Conservation (phyloP, 1,140 invertebrate genomes). For the Pseudachorutes palmiensis region DNA sequence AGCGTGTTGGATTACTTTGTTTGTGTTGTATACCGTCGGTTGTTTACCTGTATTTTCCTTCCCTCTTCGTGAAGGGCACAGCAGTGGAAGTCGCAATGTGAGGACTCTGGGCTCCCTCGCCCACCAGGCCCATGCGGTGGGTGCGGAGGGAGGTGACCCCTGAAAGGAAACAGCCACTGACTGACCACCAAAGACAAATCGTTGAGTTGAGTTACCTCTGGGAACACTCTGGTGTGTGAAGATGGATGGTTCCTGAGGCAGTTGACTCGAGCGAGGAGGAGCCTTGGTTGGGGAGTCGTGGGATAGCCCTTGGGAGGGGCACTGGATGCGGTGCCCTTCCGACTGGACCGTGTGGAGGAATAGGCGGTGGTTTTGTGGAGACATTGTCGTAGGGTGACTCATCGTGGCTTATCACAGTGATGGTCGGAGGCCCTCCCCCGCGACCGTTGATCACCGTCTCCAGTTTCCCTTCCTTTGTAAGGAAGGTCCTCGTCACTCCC, state of each 20-base stretch:
- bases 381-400: slow-evolving; percentile 34
- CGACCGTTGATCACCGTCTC: slow-evolving; percentile 50
- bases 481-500: slow-evolving; percentile 35
- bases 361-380: slow-evolving; percentile 37
- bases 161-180: not conserved
- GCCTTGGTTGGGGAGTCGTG: slow-evolving; percentile 51
- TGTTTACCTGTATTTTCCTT: slow-evolving; percentile 60
- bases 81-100: slow-evolving; percentile 89
- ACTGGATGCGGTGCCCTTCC: not conserved
- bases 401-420: slow-evolving; percentile 52
- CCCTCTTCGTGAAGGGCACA: slow-evolving; percentile 86
- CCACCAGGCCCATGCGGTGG: slow-evolving; percentile 33
- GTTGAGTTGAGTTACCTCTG: no score
- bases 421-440: slow-evolving; percentile 61
- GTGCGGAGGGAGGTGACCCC: slow-evolving; percentile 40
- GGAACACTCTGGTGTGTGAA: slow-evolving; percentile 74
- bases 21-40: not conserved
- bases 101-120: slow-evolving; percentile 38
- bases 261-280: slow-evolving; percentile 62
- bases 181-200: no score
- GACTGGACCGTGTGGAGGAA: slow-evolving; percentile 42
- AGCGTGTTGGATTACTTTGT: no score
- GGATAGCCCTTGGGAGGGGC: slow-evolving; percentile 1
- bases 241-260: slow-evolving; percentile 52
- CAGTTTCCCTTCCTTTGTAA: slow-evolving; percentile 44